A percentile compares a stretch with the other conserved stretches of the same genome.
Conservation (phyloP, 2,888 invertebrate species). For the Cetonia aurata region DNA sequence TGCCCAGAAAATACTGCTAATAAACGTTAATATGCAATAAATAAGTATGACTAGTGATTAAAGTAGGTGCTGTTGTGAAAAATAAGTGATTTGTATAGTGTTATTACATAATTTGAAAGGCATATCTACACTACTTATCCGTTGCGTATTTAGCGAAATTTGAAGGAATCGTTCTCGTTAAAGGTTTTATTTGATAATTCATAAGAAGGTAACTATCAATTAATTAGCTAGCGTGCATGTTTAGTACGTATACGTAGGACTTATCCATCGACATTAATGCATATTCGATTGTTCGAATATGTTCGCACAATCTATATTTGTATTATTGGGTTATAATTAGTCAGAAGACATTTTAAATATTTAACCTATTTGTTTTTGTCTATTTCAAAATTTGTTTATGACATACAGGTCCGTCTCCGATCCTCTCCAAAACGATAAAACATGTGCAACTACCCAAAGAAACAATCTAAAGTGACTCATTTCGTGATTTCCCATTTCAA, state of each 20-base stretch:
- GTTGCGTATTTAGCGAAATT: slow-evolving; percentile 25
- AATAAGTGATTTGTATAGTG: slow-evolving; percentile 48
- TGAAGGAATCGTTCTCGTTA: slow-evolving; percentile 12
- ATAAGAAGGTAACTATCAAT: slow-evolving; percentile 26
- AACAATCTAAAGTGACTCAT: slow-evolving; percentile 48
- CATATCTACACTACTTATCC: slow-evolving; percentile 9
- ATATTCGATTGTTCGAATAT: slow-evolving; percentile 12
- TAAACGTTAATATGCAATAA: slow-evolving; percentile 47
- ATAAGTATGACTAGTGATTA: slow-evolving; percentile 44
- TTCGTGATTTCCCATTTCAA: slow-evolving; percentile 31
- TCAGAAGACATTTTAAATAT: slow-evolving; percentile 59
- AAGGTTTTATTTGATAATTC: neutral
- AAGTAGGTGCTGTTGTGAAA: slow-evolving; percentile 45
- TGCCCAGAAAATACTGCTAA: slow-evolving; percentile 55
- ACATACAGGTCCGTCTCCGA: neutral
- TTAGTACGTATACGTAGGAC: slow-evolving; percentile 1
- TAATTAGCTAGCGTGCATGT: neutral
- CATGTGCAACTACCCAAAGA: slow-evolving; percentile 16
- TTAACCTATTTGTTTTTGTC: slow-evolving; percentile 37
- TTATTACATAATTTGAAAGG: slow-evolving; percentile 41
- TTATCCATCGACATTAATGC: neutral
- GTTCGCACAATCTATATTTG: slow-evolving; percentile 38
- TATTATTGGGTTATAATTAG: slow-evolving; percentile 61
- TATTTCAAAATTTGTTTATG: slow-evolving; percentile 25
- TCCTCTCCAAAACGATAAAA: slow-evolving; percentile 17